Conservation (phyloP, 1,140 invertebrate species). For the Nomia melanderi region DNA sequence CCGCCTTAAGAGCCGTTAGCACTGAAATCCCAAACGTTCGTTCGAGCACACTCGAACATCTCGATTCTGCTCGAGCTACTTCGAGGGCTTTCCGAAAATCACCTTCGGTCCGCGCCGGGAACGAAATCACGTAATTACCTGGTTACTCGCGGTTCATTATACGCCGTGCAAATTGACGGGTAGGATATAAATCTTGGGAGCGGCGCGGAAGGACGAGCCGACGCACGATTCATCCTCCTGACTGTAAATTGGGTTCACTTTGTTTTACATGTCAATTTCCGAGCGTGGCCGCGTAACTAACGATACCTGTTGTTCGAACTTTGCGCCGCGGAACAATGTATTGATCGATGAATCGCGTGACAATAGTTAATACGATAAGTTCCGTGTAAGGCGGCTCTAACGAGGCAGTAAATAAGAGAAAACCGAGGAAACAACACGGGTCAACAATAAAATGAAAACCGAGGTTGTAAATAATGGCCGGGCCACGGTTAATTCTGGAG, state of each 20-base stretch:
- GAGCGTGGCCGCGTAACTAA: background rate
- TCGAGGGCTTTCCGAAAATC: slow-evolving; percentile 34
- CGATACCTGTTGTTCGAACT: background rate
- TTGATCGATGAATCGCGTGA: slow-evolving; percentile 34
- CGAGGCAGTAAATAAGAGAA: slow-evolving; percentile 45
- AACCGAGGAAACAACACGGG: slow-evolving; percentile 29
- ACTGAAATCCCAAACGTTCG: slow-evolving; percentile 34
- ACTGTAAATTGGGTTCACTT: background rate
- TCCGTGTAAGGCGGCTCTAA: slow-evolving; percentile 27
- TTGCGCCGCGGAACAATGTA: background rate
- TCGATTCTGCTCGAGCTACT: slow-evolving; percentile 26
- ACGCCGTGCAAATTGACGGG: background rate
- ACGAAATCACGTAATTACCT: slow-evolving; percentile 30
- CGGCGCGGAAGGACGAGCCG: too few relatives aligned
- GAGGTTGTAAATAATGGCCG: slow-evolving; percentile 35
- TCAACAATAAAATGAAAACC: slow-evolving; percentile 27
- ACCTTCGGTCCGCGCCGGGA: background rate
- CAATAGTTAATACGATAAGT: slow-evolving; percentile 42
- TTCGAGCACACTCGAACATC: slow-evolving; percentile 39
- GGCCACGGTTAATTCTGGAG: slow-evolving; percentile 36
- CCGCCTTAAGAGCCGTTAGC: background rate
- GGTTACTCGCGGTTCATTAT: background rate
- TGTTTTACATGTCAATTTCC: background rate
- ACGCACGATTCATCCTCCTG: background rate
- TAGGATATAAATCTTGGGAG: background rate